Evolutionary conservation across 2,797 vertebrate species (phyloP), one percentile per base, ranked within the genome.

Genomic region (Erethizon dorsatum): DNA sequence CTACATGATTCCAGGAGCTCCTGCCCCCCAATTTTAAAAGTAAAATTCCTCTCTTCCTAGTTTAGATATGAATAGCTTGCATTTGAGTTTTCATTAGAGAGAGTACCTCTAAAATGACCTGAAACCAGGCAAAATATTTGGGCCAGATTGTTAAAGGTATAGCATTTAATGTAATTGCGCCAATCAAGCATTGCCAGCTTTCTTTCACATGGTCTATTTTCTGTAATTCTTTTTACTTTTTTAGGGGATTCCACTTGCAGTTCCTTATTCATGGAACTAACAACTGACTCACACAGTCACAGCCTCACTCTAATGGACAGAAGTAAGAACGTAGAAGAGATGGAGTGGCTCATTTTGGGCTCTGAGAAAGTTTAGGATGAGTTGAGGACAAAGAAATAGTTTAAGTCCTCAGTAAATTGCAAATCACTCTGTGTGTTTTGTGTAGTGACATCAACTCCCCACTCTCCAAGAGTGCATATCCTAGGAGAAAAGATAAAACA

Each of bases 261-360:
- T 88, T 97, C 31, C 69, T 94, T 95, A 47, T 90, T 84, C 80
- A 91, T 63, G 95, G 94, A 95, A 33, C 45, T 92, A 84, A 14
- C 24, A 56, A 33, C 63, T 50, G 24, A 63, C 83, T 97, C 92
- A 88, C 17, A 50, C 63, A 95, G 83, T 26, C 78, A 10, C 45
- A 80, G 47, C 50, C n/a, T 93, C 33, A 59, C 63, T 91, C 31
- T 94, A 91, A 78, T 85, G 77, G 97, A 94, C 12, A 91, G 79
- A 86, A 69, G 11, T 52, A 83, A 88, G 85, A 95, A n/a, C 33
- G 52, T 6, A 52, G 47, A 86, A 63, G 79, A 96, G 83, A 80
- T 26, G 5, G 18, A 82, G 57, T 87, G 63, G 45, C 75, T 96
- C 77, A 73, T 96, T 91, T 88, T 73, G 67, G 22, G 33, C 87